Conservation (phyloP, 2,113 vertebrate species). For the Oncorhynchus masou region DNA sequence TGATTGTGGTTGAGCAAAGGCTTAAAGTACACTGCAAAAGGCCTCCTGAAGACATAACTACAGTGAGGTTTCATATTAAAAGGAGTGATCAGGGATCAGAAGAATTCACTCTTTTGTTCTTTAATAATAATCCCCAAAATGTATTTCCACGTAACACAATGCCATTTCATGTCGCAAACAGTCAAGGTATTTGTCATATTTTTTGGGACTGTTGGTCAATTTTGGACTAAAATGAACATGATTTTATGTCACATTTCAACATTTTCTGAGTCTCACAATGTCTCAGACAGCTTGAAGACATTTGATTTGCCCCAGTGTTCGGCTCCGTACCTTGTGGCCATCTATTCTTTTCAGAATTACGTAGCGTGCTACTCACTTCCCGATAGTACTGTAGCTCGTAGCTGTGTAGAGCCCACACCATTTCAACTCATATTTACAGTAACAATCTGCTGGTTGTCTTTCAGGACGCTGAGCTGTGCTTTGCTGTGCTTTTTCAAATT, state of each 20-base stretch:
- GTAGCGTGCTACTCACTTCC: slow-evolving; percentile 46
- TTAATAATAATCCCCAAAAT: too few species aligned
- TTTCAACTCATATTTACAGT: slow-evolving; percentile 68
- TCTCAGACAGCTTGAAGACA: background rate
- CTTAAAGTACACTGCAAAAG: too few species aligned
- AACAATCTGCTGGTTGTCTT: slow-evolving; percentile 70
- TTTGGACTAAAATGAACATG: too few species aligned
- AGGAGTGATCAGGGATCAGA: too few species aligned
- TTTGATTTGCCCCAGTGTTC: background rate
- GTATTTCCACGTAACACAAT: too few species aligned
- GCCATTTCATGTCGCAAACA: too few species aligned
- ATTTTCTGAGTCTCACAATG: background rate
- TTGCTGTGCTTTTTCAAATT: slow-evolving; percentile 41
- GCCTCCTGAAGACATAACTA: too few species aligned
- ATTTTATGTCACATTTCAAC: too few species aligned
- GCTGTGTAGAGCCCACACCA: slow-evolving; percentile 53
- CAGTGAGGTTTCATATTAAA: too few species aligned
- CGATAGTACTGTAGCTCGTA: slow-evolving; percentile 49
- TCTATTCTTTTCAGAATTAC: slow-evolving; percentile 5
- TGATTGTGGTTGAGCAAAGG: too few species aligned
- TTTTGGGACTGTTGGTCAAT: background rate
- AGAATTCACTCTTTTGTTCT: too few species aligned
- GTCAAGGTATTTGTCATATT: background rate
- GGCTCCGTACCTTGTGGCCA: slow-evolving; percentile 25
- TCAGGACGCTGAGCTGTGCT: slow-evolving; percentile 39